These are phyloP conservation scores for Melipona beecheii DNA, from an alignment of 2,888 invertebrate species.

Conservation along the genomic window DNA sequence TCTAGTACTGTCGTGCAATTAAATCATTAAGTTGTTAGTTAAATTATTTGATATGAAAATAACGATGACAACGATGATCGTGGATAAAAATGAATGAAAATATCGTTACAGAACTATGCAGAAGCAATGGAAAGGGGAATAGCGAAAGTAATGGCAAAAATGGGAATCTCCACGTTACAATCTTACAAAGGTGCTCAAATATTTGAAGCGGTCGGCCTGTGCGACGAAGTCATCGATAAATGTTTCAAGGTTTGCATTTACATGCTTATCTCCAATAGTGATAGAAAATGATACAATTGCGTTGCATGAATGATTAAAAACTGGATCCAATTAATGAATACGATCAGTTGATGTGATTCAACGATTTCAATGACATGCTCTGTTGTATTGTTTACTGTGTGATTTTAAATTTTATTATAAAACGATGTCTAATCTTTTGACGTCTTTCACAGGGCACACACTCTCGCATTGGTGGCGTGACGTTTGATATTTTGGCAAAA, in stretches of 20 bases:
- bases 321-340: conserved; percentile 79
- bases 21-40: too few relatives aligned
- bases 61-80: background rate
- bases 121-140: conserved; percentile 96
- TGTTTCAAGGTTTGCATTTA: conserved; percentile 91
- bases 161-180: conserved; percentile 99
- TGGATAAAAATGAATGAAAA: background rate
- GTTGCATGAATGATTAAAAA: conserved; percentile 73
- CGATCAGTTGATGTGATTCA: conserved; percentile 69
- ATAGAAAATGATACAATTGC: background rate
- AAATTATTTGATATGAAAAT: too few relatives aligned
- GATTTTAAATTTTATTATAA: background rate
- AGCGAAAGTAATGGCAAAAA: conserved; percentile 98
- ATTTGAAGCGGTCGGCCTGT: conserved; percentile 98
- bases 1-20: background rate
- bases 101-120: conserved; percentile 89
- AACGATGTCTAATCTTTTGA: background rate
- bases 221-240: conserved; percentile 95
- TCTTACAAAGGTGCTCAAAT: conserved; percentile 99
- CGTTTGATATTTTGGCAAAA: conserved; percentile 93
- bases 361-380: conserved; percentile 68
- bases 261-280: conserved; percentile 66
- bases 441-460: conserved; percentile 85
- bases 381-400: background rate
- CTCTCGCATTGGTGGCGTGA: conserved; percentile 94